Evolutionary conservation across 2,113 vertebrate species (phyloP), one percentile per base, ranked within the genome.

Genomic region (Neolamprologus devosi): DNA sequence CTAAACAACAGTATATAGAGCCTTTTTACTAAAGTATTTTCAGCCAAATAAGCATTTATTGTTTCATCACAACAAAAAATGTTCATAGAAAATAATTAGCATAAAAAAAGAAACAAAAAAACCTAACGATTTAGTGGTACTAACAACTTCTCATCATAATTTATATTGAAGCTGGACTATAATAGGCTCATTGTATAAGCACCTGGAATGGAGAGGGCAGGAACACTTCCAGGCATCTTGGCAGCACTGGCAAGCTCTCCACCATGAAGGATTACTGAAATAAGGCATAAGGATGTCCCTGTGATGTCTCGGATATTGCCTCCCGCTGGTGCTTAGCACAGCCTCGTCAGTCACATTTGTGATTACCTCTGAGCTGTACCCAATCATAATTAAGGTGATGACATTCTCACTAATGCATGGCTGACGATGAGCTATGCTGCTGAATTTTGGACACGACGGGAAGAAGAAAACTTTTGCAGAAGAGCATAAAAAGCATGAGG

Each of bases 361-460:
- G 85, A 93, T 87, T 83, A 68, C 86, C 89, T 91, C 92, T 65
- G 82, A 92, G 85, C 89, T 80, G 63, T 37, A 85, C 80, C 85
- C 86, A 55, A 65, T 87, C 75, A 60, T 91, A 89, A 92, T 92
- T 92, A 89, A 87, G 65, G 45, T 42, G 85, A 87, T 23, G 85
- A 88, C 63, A 80, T 78, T 68, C 83, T 83, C 14, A 4, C 47
- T 30, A 53, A 78, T 63, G 53, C 53, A 30, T 2, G 3, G 40
- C 51, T 42, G 84, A 82, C 16, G 57, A 51, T 26, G 17, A 12
- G 55, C 54, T 21, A 4, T 11, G 33, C 47, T 21, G 53, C 4
- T 23, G 35, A 26, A 19, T 47, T 58, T 37, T 23, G 57, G n/a
- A 33, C 17, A 51, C 12, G 81, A 68, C 1, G 7, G 9, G 8